phyloP scores from a whole-genome alignment of 2,797 vertebrate species.

The Danio aesculapii region DNA sequence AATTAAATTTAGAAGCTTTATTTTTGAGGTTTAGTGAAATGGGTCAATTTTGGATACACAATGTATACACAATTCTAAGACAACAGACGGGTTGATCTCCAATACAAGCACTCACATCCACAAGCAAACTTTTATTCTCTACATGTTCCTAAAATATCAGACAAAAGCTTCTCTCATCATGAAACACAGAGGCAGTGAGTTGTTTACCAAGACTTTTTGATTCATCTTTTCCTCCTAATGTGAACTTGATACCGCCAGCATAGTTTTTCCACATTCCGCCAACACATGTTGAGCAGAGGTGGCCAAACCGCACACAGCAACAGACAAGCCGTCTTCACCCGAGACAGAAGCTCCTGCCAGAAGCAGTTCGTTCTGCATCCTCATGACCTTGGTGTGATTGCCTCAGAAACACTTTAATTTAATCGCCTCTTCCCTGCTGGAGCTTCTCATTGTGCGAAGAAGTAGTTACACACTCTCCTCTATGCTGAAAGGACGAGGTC shows the following conservation, averaged over 20 bases:
- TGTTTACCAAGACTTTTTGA: slow-evolving; percentile 58
- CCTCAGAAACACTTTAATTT: slow-evolving; percentile 82
- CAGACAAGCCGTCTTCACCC: slow-evolving; percentile 62
- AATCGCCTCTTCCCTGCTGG: slow-evolving; percentile 78
- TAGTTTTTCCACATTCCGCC: slow-evolving; percentile 73
- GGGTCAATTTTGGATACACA: no score
- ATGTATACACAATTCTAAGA: no score
- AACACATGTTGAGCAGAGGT: slow-evolving; percentile 56
- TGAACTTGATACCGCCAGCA: slow-evolving; percentile 80
- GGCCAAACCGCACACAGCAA: slow-evolving; percentile 71
- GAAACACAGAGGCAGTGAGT: neutral
- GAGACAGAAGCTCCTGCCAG: slow-evolving; percentile 18
- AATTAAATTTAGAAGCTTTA: no score
- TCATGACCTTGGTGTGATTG: slow-evolving; percentile 83
- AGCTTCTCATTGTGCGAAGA: slow-evolving; percentile 78
- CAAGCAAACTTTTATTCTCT: neutral
- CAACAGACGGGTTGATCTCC: no score
- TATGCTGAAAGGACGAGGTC: slow-evolving; percentile 67
- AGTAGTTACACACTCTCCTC: slow-evolving; percentile 61
- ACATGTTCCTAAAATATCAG: neutral
- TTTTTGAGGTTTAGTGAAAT: no score
- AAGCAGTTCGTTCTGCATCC: slow-evolving; percentile 69
- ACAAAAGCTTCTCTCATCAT: neutral
- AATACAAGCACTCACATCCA: neutral
- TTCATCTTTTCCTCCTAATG: slow-evolving; percentile 70